These are phyloP conservation scores for Calonectris borealis DNA, from an alignment of 2,113 vertebrate species.

Conservation along the genomic window DNA sequence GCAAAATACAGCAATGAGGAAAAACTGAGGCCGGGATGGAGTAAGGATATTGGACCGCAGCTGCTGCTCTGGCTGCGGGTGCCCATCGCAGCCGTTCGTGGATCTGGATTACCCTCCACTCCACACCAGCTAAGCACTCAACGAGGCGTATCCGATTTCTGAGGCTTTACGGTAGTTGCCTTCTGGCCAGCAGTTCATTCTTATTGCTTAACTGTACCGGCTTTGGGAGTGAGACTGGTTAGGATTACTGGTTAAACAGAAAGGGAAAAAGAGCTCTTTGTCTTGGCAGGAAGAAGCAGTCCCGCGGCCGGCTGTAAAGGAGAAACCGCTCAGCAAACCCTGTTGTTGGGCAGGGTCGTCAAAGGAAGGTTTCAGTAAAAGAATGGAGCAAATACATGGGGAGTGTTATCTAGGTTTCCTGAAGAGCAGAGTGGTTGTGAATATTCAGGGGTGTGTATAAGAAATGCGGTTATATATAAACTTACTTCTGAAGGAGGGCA, in stretches of 20 bases:
- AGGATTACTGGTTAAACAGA: not conserved
- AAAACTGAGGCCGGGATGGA: not conserved
- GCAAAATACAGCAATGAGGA: rapidly evolving
- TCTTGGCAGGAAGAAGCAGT: not conserved
- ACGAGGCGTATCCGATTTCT: rapidly evolving
- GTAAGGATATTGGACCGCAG: not conserved
- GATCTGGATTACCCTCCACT: not conserved
- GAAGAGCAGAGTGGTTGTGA: not conserved
- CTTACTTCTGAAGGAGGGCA: not conserved
- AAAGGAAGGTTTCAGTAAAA: not conserved
- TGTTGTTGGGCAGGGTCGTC: rapidly evolving
- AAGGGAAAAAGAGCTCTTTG: not conserved
- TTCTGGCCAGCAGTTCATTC: not conserved
- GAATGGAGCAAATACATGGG: not conserved
- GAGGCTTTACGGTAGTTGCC: not conserved
- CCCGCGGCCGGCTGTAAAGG: rapidly evolving
- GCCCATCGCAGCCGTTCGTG: not conserved
- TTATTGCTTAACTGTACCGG: rapidly evolving
- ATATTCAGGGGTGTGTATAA: rapidly evolving
- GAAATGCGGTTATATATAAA: not conserved
- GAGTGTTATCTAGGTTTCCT: rapidly evolving
- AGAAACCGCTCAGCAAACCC: not conserved
- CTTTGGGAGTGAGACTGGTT: not conserved
- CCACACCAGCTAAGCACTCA: rapidly evolving
- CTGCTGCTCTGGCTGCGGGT: not conserved